Base-by-base conservation (phyloP, 2,888 invertebrate genomes). In the Biston betularia region DNA sequence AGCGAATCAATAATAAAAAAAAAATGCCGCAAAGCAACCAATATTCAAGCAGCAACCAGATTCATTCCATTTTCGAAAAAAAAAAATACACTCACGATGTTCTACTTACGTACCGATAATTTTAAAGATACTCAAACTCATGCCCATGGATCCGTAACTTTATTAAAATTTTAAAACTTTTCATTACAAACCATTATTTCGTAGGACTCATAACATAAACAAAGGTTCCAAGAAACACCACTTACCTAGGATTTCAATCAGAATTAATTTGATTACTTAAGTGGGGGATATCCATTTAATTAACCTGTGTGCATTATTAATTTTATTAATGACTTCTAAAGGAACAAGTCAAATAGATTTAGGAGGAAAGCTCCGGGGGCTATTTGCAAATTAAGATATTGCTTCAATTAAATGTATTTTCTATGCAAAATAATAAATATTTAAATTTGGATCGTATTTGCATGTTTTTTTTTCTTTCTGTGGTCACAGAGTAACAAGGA, bases 261-360 rank as follows among this genome's bases (percentile, higher is more conserved):
- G 38, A 49, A 62, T 62, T 48, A 62, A 62, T 58, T 48, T 58
- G 57, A 58, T 57, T 57, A 57, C 38, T 57, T 57, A 48, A 48
- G 38, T 38, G 54, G 35, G 50, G 45, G 46, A 55, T 62, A 62
- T 62, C 48, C 48, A 62, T 42, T 58, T 58, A 48, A 48, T 58
- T 58, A 58, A 56, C 48, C 57, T 58, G 57, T 49, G 55, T 55
- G 62, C 62, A 55, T 62, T 62, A 62, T 62, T 55, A 62, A 62
- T 55, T 40, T 45, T 33, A 46, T 61, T 54, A 61, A 61, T 61
- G 38, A 53, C 54, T 62, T 49, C 33, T 33, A 38, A 35, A 38
- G 55, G 33, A 55, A 62, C 49, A 46, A 62, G 48, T 55, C 48
- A 54, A 55, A 55, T 45, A 40, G 24, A 55, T 53, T 62, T 6